Conservation (phyloP, 1,140 invertebrate genomes). For the Pteromalus puparum region DNA sequence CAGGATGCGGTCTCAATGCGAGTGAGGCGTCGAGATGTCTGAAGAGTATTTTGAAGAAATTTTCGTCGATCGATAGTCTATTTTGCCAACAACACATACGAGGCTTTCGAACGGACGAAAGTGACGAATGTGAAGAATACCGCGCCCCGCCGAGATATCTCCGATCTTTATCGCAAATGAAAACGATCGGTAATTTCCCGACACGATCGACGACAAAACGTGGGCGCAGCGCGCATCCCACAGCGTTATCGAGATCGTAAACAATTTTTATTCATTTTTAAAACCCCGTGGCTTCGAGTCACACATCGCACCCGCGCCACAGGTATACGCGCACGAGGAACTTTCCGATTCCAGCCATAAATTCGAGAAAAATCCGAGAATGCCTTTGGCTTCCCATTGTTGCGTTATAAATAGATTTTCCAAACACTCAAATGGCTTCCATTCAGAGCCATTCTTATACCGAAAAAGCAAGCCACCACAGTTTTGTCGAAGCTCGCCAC, state of each 20-base stretch:
- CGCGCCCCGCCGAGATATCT: not conserved
- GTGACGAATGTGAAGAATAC: not conserved
- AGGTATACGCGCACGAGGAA: not conserved
- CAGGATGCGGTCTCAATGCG: too few relatives aligned
- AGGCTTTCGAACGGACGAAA: not conserved
- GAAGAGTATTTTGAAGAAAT: not conserved
- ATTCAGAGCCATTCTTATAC: slow-evolving; percentile 15
- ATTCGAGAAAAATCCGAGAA: slow-evolving; percentile 15
- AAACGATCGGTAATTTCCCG: not conserved
- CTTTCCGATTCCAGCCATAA: slow-evolving; percentile 10
- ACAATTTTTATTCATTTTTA: slow-evolving; percentile 48
- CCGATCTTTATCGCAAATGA: not conserved
- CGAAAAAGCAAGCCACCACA: slow-evolving; percentile 16
- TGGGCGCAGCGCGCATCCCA: too few relatives aligned
- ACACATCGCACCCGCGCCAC: not conserved
- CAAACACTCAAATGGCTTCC: slow-evolving; percentile 29
- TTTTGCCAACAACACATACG: not conserved
- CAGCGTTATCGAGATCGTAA: slow-evolving; percentile 47
- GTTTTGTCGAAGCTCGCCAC: slow-evolving; percentile 3
- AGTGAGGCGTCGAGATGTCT: not conserved
- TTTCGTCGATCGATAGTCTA: too few relatives aligned
- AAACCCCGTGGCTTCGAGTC: not conserved
- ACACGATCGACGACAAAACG: too few relatives aligned
- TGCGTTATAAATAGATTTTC: slow-evolving; percentile 47
- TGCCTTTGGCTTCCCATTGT: slow-evolving; percentile 29